Conservation (phyloP, 2,797 vertebrate species). For the Apogon talboti region DNA sequence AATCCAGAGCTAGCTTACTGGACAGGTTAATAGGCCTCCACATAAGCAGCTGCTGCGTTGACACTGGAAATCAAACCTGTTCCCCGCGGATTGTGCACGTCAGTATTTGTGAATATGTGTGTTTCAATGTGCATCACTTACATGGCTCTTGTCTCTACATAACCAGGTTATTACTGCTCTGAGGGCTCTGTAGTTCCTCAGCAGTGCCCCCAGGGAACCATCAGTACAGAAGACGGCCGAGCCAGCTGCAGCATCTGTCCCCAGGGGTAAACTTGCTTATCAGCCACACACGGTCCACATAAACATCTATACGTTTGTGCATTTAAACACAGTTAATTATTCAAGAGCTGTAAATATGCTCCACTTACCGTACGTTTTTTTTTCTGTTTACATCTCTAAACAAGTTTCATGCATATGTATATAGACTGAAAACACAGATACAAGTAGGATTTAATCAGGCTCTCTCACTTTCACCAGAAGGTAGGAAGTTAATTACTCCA, state of each 20-base stretch:
- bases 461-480: constrained; percentile 2
- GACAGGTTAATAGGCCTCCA: constrained; percentile 46
- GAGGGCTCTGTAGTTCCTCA: constrained; percentile 82
- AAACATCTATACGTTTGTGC: constrained; percentile 22
- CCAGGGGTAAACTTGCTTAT: constrained; percentile 83
- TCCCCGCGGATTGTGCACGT: constrained; percentile 25
- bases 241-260: constrained; percentile 87
- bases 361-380: not conserved
- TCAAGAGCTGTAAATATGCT: constrained; percentile 3
- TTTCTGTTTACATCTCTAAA: not conserved
- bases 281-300: constrained; percentile 43
- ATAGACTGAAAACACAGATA: not conserved
- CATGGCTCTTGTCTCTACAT: constrained; percentile 54
- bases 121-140: constrained; percentile 43
- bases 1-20: constrained; percentile 18
- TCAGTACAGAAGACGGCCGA: constrained; percentile 81
- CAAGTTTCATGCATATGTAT: not conserved
- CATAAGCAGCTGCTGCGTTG: constrained; percentile 54
- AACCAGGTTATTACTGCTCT: constrained; percentile 90
- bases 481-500: constrained; percentile 23
- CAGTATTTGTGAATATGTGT: constrained; percentile 30
- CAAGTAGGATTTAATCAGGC: constrained; percentile 2
- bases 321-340: constrained; percentile 14
- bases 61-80: constrained; percentile 58
- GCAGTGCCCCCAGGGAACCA: constrained; percentile 87